Base-by-base conservation (phyloP, 2,888 invertebrate genomes). In the Axea sp. region DNA sequence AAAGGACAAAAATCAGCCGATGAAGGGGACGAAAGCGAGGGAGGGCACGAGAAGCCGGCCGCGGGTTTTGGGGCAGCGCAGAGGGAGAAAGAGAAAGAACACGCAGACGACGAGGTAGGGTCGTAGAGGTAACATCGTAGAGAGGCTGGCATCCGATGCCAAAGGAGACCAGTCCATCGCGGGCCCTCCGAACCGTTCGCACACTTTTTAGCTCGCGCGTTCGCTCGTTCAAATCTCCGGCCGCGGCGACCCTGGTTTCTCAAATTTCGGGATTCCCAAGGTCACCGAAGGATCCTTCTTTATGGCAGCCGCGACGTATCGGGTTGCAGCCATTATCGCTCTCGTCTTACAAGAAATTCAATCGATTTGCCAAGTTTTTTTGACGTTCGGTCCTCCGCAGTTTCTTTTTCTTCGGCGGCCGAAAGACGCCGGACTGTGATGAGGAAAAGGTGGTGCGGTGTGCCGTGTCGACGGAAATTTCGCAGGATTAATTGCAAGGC, bases 121-220 rank as follows among this genome's bases (percentile, higher is more conserved):
- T 84, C 82, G 82, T 82, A 84, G 83, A 82, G 81, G 83, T 82
- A 80, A 80, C 78, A 81, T 81, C 81, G 81, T 76, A 76, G 81
- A 83, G 85, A 83, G 85, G 85, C 84, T 84, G 86, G 82, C 85
- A 85, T 84, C 82, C 80, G 87, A 85, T 86, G 85, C 84, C 81
- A 87, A 87, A 87, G 85, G 87, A 84, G 84, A 81, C 85, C 87
- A 87, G 87, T 87, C 86, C 87, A 86, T 86, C 86, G 53, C 45
- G 53, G 53, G 59, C 59, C 69, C 59, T 60, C 69, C 68, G 68
- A 59, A 68, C 68, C 51, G 59, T 64, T 57, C 69, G 69, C 43
- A 60, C 51, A 69, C 53, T 60, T 69, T 69, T 69, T 69, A 55
- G n/a, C 55, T 45, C 69, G 69, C 45, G 37, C 57, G 28, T 68